phyloP scores from a whole-genome alignment of 2,888 invertebrate genomes.

The Troides aeacus region DNA sequence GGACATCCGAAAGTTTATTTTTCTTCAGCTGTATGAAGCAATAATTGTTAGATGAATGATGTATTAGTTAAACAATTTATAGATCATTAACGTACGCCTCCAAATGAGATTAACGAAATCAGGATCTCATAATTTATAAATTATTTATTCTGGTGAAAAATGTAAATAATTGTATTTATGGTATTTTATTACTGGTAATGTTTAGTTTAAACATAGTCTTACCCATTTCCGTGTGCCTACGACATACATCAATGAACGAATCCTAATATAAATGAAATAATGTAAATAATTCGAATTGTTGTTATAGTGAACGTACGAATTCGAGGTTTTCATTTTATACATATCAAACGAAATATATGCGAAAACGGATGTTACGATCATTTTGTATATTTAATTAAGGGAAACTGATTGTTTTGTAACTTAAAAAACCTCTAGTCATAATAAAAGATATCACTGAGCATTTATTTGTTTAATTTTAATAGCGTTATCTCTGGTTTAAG shows the following conservation, averaged over 20 bases:
- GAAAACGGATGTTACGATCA: constrained; percentile 57
- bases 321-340: constrained; percentile 77
- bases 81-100: constrained; percentile 26
- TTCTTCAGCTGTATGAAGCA: constrained; percentile 7
- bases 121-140: constrained; percentile 74
- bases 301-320: constrained; percentile 41
- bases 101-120: constrained; percentile 73
- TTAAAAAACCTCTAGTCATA: constrained; percentile 86
- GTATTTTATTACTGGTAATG: constrained; percentile 44
- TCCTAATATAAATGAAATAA: constrained; percentile 45
- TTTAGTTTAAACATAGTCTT: constrained; percentile 51
- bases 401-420: constrained; percentile 80
- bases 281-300: constrained; percentile 41
- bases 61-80: constrained; percentile 4
- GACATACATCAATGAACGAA: constrained; percentile 50
- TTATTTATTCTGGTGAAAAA: constrained; percentile 57
- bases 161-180: constrained; percentile 62
- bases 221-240: constrained; percentile 68
- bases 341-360: constrained; percentile 70
- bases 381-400: constrained; percentile 63
- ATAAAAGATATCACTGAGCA: constrained; percentile 79
- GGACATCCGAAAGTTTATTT: not conserved
- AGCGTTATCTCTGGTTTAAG: not conserved
- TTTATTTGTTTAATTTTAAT: constrained; percentile 47
- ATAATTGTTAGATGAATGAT: constrained; percentile 7